These are phyloP conservation scores for Euphydryas editha DNA, from an alignment of 2,888 invertebrate genomes.

Conservation along the genomic window DNA sequence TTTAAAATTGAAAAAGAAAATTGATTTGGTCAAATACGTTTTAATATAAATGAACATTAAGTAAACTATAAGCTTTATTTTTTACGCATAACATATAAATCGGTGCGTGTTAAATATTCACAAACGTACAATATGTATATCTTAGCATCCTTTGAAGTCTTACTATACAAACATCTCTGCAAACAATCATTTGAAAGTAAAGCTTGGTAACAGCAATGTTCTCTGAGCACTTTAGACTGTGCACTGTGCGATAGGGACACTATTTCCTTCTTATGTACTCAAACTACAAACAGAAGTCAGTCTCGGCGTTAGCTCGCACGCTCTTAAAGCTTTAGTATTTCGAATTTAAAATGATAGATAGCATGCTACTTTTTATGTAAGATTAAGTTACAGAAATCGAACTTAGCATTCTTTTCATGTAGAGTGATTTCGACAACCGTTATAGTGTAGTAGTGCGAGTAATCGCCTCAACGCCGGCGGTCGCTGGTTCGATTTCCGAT, in stretches of 20 bases:
- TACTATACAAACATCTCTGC: constrained; percentile 27
- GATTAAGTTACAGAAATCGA: neutral
- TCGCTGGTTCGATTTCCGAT: too few relatives aligned
- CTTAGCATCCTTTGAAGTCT: constrained; percentile 17
- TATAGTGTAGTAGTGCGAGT: too few relatives aligned
- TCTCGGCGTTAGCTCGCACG: constrained; percentile 37
- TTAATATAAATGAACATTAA: neutral
- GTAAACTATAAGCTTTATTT: neutral
- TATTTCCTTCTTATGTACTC: constrained; percentile 45
- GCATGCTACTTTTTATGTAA: constrained; percentile 1
- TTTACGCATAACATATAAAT: neutral
- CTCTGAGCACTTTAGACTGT: constrained; percentile 37
- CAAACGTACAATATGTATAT: constrained; percentile 6
- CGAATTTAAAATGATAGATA: constrained; percentile 40
- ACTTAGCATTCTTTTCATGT: too few relatives aligned
- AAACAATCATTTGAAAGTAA: constrained; percentile 36
- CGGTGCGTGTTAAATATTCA: neutral
- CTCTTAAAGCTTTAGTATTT: constrained; percentile 34
- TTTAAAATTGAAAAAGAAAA: too few relatives aligned
- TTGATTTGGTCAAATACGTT: too few relatives aligned
- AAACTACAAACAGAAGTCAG: constrained; percentile 45
- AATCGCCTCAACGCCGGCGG: too few relatives aligned
- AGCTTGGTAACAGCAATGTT: constrained; percentile 35
- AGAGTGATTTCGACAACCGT: too few relatives aligned
- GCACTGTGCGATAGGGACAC: constrained; percentile 40